Evolutionary conservation across 2,797 vertebrate species (phyloP), one percentile per base, ranked within the genome.

Genomic region (Lithobates sylvaticus): DNA sequence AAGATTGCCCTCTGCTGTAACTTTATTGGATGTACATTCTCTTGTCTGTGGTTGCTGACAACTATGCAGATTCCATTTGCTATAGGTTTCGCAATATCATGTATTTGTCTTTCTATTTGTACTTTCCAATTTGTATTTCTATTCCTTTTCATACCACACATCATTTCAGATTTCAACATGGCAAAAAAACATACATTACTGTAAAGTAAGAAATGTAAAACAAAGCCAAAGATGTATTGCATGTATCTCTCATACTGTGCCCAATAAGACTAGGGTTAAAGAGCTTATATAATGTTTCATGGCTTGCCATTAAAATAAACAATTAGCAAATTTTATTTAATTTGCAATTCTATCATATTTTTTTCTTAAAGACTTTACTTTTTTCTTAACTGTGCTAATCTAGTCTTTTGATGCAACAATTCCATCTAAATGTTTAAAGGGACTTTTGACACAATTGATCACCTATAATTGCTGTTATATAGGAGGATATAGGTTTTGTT

Each of bases 1-100:
- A 76, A 84, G 76, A 80, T 71, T 79, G 72, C 81, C 86, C 81
- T 84, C 86, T 87, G 44, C 86, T 87, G 86, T 69, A 75, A 32
- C 47, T 80, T 61, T 4, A n/a, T 42, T 44, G 50, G 13, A 54
- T 79, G 18, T 23, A 68, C 81, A 83, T 73, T 36, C 47, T 26
- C 64, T 83, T 64, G 47, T 54, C 70, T 47, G 47, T 34, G 79
- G 79, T 81, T 82, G n/a, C 42, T 82, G 50, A 65, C 23, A 10
- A 74, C 32, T 39, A 61, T 27, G 34, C 10, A 42, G 47, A 71
- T 42, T 29, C 32, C 27, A 64, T 74, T 82, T 72, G 50, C 80
- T 64, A 44, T 65, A 27, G 50, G 47, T 7, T 29, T 54, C 36
- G 1, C 18, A 70, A 26, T 29, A 29, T 54, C 21, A 58, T 13